phyloP scores from a whole-genome alignment of 2,113 vertebrate species.

The Rhynchopsitta pachyrhyncha region DNA sequence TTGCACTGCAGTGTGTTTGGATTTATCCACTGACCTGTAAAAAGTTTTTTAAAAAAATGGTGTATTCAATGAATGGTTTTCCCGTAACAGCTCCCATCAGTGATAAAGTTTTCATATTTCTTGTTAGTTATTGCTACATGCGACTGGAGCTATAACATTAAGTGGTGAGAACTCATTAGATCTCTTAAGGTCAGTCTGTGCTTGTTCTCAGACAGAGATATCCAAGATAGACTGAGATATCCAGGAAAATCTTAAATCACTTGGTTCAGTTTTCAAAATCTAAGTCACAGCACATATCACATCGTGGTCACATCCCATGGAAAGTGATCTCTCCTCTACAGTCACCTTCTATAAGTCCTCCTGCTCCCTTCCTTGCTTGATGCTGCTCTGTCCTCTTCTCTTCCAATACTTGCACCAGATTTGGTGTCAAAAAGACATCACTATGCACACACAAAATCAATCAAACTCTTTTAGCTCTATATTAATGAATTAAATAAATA shows the following conservation, averaged over 20 bases:
- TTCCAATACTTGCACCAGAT: not conserved
- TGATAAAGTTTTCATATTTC: slow-evolving; percentile 40
- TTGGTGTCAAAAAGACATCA: not conserved
- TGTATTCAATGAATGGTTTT: not conserved
- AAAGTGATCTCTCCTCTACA: not conserved
- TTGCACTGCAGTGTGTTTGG: not conserved
- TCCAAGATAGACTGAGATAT: not conserved
- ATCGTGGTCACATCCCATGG: not conserved
- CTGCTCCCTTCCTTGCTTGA: not conserved
- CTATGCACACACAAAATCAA: not conserved
- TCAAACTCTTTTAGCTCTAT: not conserved
- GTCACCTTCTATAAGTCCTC: not conserved
- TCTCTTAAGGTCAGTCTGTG: not conserved
- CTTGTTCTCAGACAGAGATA: not conserved
- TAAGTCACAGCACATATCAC: not conserved
- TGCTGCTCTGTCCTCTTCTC: not conserved
- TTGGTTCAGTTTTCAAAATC: not conserved
- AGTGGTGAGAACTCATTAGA: not conserved
- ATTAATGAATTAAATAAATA: not conserved
- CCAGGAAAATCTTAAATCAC: not conserved
- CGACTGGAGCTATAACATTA: not conserved
- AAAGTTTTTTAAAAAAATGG: not conserved
- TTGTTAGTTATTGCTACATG: slow-evolving; percentile 4
- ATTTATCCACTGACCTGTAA: not conserved
- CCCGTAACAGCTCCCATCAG: not conserved